Evolutionary conservation across 2,888 invertebrate genomes (phyloP).

Genomic region (Tholera decimalis): DNA sequence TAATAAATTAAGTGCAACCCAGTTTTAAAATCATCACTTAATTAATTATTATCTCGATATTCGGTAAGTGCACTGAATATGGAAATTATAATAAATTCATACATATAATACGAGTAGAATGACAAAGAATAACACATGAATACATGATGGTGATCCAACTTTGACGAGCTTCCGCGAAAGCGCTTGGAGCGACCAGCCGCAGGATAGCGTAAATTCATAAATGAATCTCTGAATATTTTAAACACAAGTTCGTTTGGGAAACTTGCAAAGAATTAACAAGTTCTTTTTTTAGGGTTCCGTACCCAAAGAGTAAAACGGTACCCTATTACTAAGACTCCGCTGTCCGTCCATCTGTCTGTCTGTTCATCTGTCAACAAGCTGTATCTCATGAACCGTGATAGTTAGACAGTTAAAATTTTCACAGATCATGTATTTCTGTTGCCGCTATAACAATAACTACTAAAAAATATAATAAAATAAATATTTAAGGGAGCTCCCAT

Average conservation of each 20-base stretch:
- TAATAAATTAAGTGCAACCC: not conserved
- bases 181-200: conserved; percentile 21
- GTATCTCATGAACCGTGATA: no score
- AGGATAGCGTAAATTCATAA: conserved; percentile 47
- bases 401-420: no score
- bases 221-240: conserved; percentile 59
- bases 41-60: conserved; percentile 9
- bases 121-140: conserved; percentile 27
- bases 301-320: no score
- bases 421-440: no score
- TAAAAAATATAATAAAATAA: no score
- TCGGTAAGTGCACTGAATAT: not conserved
- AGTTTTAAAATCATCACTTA: not conserved
- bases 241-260: conserved; percentile 36
- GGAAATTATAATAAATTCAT: not conserved
- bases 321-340: no score
- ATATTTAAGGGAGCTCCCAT: no score
- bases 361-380: no score
- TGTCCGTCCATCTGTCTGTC: no score
- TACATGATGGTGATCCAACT: conserved; percentile 31
- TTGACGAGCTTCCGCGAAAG: conserved; percentile 48
- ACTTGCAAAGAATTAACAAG: conserved; percentile 36
- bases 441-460: no score
- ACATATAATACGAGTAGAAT: conserved; percentile 10
- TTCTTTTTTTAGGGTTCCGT: no score